Evolutionary conservation across 2,797 vertebrate species (phyloP).

Genomic region (Gallinago nigripennis): DNA sequence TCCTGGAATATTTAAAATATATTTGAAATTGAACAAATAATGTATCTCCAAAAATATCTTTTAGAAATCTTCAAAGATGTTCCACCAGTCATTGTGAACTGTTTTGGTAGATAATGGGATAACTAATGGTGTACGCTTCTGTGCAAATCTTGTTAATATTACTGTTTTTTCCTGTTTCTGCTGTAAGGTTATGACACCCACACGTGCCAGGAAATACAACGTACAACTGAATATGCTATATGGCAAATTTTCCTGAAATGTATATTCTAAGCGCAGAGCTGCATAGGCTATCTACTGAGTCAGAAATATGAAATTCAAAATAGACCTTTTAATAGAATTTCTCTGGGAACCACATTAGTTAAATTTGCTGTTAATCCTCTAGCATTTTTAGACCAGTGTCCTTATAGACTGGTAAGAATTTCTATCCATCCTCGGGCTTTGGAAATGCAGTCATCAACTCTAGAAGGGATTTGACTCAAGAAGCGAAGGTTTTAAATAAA

Average conservation of each 20-base stretch:
- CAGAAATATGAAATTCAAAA: not conserved
- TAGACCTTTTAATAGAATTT: not conserved
- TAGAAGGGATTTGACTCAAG: not conserved
- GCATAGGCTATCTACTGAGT: not conserved
- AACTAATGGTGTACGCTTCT: not conserved
- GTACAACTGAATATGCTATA: not conserved
- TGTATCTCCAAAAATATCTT: not conserved
- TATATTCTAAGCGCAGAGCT: not conserved
- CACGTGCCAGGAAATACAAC: not conserved
- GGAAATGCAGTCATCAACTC: not conserved
- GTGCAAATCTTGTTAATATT: not conserved
- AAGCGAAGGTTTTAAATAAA: not conserved
- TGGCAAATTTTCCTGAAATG: not conserved
- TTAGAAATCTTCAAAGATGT: not conserved
- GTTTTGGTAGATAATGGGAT: not conserved
- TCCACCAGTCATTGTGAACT: not conserved
- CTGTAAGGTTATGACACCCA: not conserved
- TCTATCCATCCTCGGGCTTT: not conserved
- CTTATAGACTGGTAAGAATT: not conserved
- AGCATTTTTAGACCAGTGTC: not conserved
- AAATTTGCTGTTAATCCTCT: not conserved
- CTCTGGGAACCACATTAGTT: not conserved
- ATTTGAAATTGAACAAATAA: not conserved
- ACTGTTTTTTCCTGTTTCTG: conserved; percentile 16
- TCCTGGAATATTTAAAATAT: not conserved